Conservation (phyloP, 2,113 vertebrate genomes). For the Tachycineta bicolor region DNA sequence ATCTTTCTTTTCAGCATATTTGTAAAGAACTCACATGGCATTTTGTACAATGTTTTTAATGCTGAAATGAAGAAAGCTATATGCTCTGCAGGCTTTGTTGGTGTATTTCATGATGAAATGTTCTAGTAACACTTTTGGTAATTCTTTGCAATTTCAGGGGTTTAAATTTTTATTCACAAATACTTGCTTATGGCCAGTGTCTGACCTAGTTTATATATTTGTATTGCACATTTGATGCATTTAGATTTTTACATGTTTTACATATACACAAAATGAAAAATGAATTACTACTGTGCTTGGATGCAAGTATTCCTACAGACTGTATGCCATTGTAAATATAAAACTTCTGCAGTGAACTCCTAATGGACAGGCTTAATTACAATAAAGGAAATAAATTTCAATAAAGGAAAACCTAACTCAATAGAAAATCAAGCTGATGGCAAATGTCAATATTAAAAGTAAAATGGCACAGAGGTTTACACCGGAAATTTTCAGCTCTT, state of each 20-base stretch:
- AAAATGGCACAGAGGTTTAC: background rate
- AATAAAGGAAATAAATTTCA: background rate
- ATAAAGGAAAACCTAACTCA: background rate
- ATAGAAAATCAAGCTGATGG: background rate
- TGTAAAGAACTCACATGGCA: background rate
- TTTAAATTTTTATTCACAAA: background rate
- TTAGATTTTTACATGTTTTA: background rate
- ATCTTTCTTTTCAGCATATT: constrained; percentile 55
- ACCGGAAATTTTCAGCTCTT: background rate
- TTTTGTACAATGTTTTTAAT: background rate
- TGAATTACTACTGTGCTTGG: background rate
- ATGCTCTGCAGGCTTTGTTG: background rate
- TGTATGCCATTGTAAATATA: background rate
- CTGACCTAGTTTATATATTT: background rate
- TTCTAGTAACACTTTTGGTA: background rate
- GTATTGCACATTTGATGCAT: background rate
- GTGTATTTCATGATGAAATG: background rate
- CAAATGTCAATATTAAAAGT: background rate
- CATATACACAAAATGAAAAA: background rate
- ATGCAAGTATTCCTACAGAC: background rate
- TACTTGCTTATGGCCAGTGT: background rate
- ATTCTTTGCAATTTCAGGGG: background rate
- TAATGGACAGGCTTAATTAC: background rate
- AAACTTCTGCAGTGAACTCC: background rate
- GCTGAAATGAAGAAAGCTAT: constrained; percentile 2